Conservation (phyloP, 2,888 invertebrate genomes). For the Teinopalpus imperialis region DNA sequence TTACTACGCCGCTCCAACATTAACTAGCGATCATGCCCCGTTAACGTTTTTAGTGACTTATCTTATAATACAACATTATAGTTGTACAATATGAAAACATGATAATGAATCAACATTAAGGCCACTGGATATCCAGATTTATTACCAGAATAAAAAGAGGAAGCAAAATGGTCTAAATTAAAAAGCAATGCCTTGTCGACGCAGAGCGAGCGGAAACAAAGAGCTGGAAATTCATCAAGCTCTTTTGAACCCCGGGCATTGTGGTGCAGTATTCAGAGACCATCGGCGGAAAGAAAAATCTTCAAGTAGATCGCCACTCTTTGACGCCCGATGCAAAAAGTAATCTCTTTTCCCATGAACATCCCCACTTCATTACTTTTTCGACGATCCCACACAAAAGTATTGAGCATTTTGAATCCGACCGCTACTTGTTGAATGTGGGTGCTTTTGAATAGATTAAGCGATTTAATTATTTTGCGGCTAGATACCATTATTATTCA, state of each 20-base stretch:
- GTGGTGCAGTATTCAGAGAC: conserved; percentile 67
- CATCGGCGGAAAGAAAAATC: conserved; percentile 72
- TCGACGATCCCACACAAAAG: conserved; percentile 51
- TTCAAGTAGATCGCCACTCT: conserved; percentile 72
- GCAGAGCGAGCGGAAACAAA: conserved; percentile 77
- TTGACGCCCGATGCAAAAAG: conserved; percentile 72
- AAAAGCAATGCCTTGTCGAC: conserved; percentile 77
- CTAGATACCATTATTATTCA: conserved; percentile 35
- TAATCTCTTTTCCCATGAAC: conserved; percentile 57
- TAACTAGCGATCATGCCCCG: conserved; percentile 27
- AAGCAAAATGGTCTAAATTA: conserved; percentile 76
- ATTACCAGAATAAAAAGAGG: conserved; percentile 67
- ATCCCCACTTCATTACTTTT: conserved; percentile 69
- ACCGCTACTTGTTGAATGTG: conserved; percentile 68
- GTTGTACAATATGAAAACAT: conserved; percentile 34
- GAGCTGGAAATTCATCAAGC: conserved; percentile 76
- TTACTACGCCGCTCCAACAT: conserved; percentile 30
- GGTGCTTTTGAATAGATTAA: conserved; percentile 62
- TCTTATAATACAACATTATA: conserved; percentile 31
- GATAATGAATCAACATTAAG: conserved; percentile 38
- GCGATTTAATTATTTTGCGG: conserved; percentile 55
- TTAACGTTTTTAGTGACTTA: conserved; percentile 30
- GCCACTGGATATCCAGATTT: conserved; percentile 62
- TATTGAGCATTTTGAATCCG: conserved; percentile 57
- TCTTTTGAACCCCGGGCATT: conserved; percentile 75